Base-by-base conservation (phyloP, 2,888 invertebrate species). In the Phrixothrix hirtus region DNA sequence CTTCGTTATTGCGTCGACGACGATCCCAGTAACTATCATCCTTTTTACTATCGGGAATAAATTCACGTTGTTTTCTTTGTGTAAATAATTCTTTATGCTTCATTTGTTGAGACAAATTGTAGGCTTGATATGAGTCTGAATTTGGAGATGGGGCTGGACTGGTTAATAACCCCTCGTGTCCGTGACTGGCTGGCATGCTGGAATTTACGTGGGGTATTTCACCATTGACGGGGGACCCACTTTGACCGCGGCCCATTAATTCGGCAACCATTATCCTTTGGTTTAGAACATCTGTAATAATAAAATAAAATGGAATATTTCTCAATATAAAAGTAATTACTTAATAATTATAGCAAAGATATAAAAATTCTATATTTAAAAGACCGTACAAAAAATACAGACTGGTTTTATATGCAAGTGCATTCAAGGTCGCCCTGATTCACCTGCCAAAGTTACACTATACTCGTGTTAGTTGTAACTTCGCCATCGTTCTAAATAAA, bases 21-120 rank as follows among this genome's bases (percentile, higher is more conserved):
- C 96, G 85, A 75, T 96, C 95, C 98, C 98, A 97, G 77, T 97
- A 97, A 69, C 91, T 92, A 67, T 95, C 94, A 70, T 97, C 96
- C 74, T 97, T 97, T 75, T 95, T 95, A 77, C 86, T 92, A 73
- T 96, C 96, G 0, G 96, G 96, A 58, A 95, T 96, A 76, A 97
- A 96, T 75, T 96, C 95, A 9, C 97, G 82, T 71, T 95, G 95
- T 72, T 96, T 96, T 66, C 95, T 84, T 68, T 92, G 90, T 1
- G 90, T 89, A 76, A 92, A 91, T 68, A 92, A 81, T 61, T 92
- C 92, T 70, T 92, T 92, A 62, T 89, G 84, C 65, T 87, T 84
- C 45, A 73, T 48, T 54, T 78, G 74, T 1, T 74, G 69, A 29
- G 69, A 66, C 71, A 80, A 79, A 60, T 81, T 83, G 73, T 78